Evolutionary conservation across 2,888 invertebrate genomes (phyloP).

Genomic region (Trichogramma evanescens): DNA sequence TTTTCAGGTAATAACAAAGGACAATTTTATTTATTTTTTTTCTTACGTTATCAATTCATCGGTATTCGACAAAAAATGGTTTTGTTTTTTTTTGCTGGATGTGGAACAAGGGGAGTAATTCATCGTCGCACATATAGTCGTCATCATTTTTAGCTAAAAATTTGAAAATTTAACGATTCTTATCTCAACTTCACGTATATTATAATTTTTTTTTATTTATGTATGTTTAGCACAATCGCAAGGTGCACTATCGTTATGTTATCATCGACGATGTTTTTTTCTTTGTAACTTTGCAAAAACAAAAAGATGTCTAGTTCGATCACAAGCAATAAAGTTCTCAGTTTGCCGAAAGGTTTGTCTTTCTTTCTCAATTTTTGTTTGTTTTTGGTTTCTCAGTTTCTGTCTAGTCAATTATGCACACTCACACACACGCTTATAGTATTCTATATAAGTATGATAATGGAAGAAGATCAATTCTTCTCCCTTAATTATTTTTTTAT

Average conservation of each 20-base stretch:
- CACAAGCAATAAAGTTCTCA: neutral
- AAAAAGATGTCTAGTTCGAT: neutral
- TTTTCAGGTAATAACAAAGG: neutral
- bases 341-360: too few species aligned
- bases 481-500: too few species aligned
- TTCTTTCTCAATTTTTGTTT: too few species aligned
- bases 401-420: too few species aligned
- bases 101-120: too few species aligned
- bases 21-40: neutral
- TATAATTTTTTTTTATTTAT: too few species aligned
- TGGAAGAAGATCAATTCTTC: too few species aligned
- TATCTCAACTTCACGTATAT: neutral
- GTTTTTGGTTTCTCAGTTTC: too few species aligned
- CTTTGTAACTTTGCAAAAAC: neutral
- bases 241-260: neutral
- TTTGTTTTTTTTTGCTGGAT: too few species aligned
- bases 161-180: constrained; percentile 21
- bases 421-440: neutral
- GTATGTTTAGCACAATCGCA: too few species aligned
- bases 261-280: neutral
- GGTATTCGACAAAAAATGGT: constrained; percentile 8
- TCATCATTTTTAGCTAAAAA: constrained; percentile 15
- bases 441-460: neutral
- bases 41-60: neutral
- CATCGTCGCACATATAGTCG: too few species aligned